Base-by-base conservation (phyloP, 2,113 vertebrate genomes). In the Bubo blakistoni region DNA sequence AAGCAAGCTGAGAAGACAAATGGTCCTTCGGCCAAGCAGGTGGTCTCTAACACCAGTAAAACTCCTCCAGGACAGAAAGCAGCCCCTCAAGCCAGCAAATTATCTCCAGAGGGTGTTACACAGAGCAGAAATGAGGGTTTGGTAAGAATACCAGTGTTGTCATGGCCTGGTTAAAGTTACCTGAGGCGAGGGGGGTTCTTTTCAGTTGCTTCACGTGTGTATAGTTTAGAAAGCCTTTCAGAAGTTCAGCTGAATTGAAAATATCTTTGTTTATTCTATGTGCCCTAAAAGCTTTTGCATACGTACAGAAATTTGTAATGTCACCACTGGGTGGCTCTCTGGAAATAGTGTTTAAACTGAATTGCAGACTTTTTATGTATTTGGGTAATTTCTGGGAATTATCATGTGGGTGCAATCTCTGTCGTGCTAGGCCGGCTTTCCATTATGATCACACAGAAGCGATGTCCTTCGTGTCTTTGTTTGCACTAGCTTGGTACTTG, bases 261-360 rank as follows among this genome's bases (percentile, higher is more conserved):
- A 22, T 5, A 6, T 32, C 22, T 61, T 66, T 29, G 20, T 8
- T 67, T 89, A 40, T 49, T 27, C 26, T 2, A 0, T 3, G 12
- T 86, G 32, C 16, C 30, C 42, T 25, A 6, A 46, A 54, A 91
- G 40, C 36, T 77, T 72, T 32, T 54, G 16, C 3, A 2, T 20
- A 0, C 29, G 27, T 25, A 34, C 4, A 1, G 7, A 32, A 10
- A 9, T 76, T 19, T 61, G 40, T 63, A 27, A 21, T 2, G 0
- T 82, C 46, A 25, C 85, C 58, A 16, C 81, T 66, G 73, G 88
- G 94, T 71, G 88, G 88, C 91, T 93, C 69, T 84, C 42, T 77
- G 81, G 51, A 90, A 88, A 59, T 15, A 6, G n/a, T 5, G 0
- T 49, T 90, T 57, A 20, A 7, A 27, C 38, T 26, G 59, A 65